phyloP scores from a whole-genome alignment of 1,140 invertebrate species.

The Heliconius himera region DNA sequence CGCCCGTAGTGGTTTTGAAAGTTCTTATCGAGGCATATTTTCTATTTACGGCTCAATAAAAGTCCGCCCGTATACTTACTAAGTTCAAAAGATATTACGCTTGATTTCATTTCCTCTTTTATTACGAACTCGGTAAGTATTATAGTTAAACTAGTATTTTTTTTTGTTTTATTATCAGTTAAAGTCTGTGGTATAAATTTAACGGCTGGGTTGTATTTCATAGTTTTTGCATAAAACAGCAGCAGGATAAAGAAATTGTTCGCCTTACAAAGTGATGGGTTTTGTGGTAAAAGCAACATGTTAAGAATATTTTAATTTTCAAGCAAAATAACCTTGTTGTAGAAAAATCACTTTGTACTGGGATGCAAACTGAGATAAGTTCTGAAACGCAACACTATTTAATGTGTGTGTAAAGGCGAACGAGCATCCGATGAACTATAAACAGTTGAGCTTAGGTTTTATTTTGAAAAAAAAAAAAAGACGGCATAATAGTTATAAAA shows the following conservation, averaged over 20 bases:
- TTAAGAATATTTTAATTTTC: slow-evolving; percentile 18
- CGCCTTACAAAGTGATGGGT: neutral
- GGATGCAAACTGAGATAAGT: slow-evolving; percentile 19
- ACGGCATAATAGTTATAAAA: neutral
- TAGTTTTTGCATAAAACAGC: neutral
- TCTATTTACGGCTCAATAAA: slow-evolving; percentile 14
- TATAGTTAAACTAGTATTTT: neutral
- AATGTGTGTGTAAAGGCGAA: slow-evolving; percentile 17
- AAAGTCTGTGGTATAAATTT: neutral
- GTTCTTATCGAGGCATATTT: slow-evolving; percentile 15
- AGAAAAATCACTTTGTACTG: neutral
- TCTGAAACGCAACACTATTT: slow-evolving; percentile 24
- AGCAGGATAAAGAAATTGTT: neutral
- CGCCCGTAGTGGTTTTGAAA: slow-evolving; percentile 8
- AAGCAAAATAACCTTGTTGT: neutral
- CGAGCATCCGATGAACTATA: slow-evolving; percentile 21
- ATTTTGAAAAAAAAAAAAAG: neutral
- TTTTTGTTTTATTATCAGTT: neutral
- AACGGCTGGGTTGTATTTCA: neutral
- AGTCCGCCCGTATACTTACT: slow-evolving; percentile 7
- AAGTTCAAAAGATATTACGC: slow-evolving; percentile 11
- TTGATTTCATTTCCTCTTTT: slow-evolving; percentile 12
- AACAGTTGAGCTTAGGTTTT: slow-evolving; percentile 12
- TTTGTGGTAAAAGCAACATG: neutral
- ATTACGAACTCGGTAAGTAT: neutral